phyloP scores from a whole-genome alignment of 2,797 vertebrate genomes.

The Crocidura indochinensis region DNA sequence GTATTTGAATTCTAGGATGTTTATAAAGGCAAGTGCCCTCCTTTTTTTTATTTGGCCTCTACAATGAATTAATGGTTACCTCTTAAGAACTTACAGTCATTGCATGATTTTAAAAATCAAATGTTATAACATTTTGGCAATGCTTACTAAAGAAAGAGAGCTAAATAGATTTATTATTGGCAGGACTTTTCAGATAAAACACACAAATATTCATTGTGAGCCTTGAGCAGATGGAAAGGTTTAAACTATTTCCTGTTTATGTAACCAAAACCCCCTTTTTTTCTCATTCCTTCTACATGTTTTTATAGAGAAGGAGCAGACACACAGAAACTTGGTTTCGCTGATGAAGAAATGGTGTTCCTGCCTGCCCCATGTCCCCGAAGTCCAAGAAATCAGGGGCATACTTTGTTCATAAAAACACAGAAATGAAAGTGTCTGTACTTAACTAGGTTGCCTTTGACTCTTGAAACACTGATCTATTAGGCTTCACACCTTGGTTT shows the following conservation, averaged over 20 bases:
- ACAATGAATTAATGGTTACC: background rate
- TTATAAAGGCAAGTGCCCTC: background rate
- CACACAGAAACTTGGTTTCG: slow-evolving; percentile 6
- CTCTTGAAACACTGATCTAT: slow-evolving; percentile 7
- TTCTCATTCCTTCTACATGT: background rate
- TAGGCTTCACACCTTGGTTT: background rate
- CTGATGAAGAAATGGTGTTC: slow-evolving; percentile 14
- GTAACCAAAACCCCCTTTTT: background rate
- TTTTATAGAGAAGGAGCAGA: slow-evolving; percentile 35
- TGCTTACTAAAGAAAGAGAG: slow-evolving; percentile 20
- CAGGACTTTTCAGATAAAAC: slow-evolving; percentile 49
- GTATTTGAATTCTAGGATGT: background rate
- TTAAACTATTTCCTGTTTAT: slow-evolving; percentile 57
- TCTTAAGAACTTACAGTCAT: background rate
- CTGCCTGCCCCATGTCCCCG: background rate
- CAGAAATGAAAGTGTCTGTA: background rate
- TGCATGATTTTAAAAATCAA: slow-evolving; percentile 17
- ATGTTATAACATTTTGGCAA: slow-evolving; percentile 29
- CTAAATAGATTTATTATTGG: slow-evolving; percentile 27
- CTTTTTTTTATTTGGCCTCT: background rate
- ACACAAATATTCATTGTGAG: slow-evolving; percentile 39
- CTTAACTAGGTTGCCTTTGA: background rate
- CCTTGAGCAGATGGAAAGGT: slow-evolving; percentile 28
- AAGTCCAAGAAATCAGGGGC: background rate
- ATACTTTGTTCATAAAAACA: background rate